These are phyloP conservation scores for Cyanoliseus patagonus DNA, from an alignment of 2,113 vertebrate species.

Conservation along the genomic window DNA sequence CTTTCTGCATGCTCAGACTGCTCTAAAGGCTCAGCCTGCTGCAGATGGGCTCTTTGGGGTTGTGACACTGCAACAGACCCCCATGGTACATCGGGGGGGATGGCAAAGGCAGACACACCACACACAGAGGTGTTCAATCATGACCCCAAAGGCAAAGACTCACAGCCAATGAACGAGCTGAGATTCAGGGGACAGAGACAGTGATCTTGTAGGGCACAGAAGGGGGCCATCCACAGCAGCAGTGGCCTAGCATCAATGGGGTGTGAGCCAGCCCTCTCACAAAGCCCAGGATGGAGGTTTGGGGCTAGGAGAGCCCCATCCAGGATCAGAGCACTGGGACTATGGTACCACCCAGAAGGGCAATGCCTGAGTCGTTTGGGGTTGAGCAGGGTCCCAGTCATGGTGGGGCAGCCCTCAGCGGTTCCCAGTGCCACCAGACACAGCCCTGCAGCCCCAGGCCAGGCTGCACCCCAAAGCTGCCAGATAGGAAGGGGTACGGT, in stretches of 20 bases:
- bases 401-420: rapidly evolving
- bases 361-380: rapidly evolving
- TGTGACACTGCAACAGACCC: not conserved
- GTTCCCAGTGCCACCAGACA: not conserved
- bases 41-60: not conserved
- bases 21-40: not conserved
- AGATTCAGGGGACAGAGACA: not conserved
- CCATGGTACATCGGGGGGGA: rapidly evolving
- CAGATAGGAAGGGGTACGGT: rapidly evolving
- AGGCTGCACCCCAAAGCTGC: rapidly evolving
- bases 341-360: not conserved
- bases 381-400: rapidly evolving
- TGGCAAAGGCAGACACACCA: rapidly evolving
- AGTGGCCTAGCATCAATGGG: not conserved
- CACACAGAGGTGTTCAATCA: rapidly evolving
- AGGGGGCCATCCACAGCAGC: not conserved
- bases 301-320: rapidly evolving
- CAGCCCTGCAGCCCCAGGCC: not conserved
- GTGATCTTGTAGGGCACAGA: rapidly evolving
- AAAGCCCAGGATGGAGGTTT: too few relatives aligned
- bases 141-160: not conserved
- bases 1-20: not conserved
- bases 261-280: rapidly evolving
- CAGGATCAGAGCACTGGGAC: not conserved
- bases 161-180: rapidly evolving